phyloP scores from a whole-genome alignment of 1,140 invertebrate genomes.

The Mylabris phalerata region DNA sequence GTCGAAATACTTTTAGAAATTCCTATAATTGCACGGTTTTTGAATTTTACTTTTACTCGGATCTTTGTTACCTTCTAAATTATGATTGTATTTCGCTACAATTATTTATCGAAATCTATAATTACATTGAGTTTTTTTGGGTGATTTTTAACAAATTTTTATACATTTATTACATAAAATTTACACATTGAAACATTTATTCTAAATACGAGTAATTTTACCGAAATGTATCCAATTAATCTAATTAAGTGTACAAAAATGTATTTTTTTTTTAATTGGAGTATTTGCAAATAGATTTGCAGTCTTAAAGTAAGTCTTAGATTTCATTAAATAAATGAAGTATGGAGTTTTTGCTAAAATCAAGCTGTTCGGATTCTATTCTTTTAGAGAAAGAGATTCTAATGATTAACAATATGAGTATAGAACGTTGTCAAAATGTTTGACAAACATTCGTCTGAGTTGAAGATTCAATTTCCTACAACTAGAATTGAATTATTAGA shows the following conservation, averaged over 20 bases:
- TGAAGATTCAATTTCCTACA: no score
- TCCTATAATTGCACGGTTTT: constrained; percentile 7
- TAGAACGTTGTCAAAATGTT: no score
- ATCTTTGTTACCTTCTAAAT: constrained; percentile 2
- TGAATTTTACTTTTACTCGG: neutral
- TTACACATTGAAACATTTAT: constrained; percentile 7
- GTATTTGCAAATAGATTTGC: constrained; percentile 8
- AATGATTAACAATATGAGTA: no score
- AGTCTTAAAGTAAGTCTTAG: constrained; percentile 16
- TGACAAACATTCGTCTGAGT: no score
- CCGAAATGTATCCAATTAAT: no score
- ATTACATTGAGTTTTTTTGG: neutral
- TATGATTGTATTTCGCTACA: constrained; percentile 31
- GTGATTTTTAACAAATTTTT: neutral
- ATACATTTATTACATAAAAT: constrained; percentile 9
- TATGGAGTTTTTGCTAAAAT: no score
- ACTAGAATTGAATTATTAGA: constrained; percentile 7
- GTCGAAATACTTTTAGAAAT: constrained; percentile 1
- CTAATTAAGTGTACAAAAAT: no score
- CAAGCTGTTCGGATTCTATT: neutral
- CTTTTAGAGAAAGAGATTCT: no score
- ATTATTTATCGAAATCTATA: constrained; percentile 17
- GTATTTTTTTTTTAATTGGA: constrained; percentile 8
- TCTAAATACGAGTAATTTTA: no score
- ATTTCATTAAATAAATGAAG: constrained; percentile 2